phyloP scores from a whole-genome alignment of 2,113 vertebrate genomes.

The Uropsilus gracilis region DNA sequence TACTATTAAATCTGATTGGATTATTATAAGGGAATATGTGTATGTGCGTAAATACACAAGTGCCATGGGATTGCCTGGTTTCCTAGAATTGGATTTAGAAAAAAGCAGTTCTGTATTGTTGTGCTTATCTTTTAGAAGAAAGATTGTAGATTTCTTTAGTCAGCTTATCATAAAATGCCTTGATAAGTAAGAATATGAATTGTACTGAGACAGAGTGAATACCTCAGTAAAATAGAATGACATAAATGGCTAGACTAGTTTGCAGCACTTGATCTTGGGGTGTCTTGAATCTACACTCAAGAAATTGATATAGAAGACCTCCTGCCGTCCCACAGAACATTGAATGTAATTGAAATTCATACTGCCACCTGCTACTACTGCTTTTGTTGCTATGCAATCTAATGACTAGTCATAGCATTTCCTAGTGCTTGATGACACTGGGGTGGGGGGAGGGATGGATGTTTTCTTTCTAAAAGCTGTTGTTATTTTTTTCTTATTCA shows the following conservation, averaged over 20 bases:
- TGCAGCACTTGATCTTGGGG: background rate
- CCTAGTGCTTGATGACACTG: background rate
- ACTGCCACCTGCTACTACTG: constrained; percentile 18
- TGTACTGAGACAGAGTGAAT: background rate
- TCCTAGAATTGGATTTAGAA: background rate
- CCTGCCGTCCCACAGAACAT: background rate
- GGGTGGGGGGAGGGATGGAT: background rate
- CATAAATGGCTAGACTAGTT: background rate
- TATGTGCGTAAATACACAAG: background rate
- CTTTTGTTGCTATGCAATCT: background rate
- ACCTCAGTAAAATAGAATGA: background rate
- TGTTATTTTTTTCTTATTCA: constrained; percentile 24
- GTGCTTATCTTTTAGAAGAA: background rate
- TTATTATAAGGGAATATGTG: background rate
- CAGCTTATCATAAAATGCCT: background rate
- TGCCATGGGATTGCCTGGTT: background rate
- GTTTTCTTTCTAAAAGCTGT: constrained; percentile 35
- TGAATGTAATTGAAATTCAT: constrained; percentile 49
- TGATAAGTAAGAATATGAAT: background rate
- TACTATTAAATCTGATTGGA: background rate
- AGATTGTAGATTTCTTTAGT: background rate
- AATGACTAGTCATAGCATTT: background rate
- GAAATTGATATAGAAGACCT: background rate
- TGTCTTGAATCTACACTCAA: background rate
- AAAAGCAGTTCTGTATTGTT: background rate